Conservation (phyloP, 2,113 vertebrate species). For the Alosa alosa region DNA sequence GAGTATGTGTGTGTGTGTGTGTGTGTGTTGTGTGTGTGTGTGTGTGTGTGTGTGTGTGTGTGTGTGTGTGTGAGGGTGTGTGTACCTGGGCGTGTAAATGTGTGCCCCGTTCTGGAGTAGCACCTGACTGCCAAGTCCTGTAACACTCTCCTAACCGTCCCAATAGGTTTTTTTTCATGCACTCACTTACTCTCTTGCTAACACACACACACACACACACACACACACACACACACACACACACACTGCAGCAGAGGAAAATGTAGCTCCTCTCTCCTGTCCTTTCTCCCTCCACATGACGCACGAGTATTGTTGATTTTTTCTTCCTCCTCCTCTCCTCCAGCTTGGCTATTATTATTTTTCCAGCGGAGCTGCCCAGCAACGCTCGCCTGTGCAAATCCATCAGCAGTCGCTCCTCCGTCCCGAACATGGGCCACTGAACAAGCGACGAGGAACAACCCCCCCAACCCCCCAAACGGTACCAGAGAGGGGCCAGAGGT, state of each 20-base stretch:
- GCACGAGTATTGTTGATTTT: too few species aligned
- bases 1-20: slow-evolving; percentile 4
- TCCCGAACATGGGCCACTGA: not conserved
- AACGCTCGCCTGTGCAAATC: not conserved
- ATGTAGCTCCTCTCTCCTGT: not conserved
- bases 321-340: too few species aligned
- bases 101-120: not conserved
- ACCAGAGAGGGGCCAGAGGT: not conserved
- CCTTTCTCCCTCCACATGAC: not conserved
- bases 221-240: slow-evolving; percentile 22
- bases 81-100: not conserved
- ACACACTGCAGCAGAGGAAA: slow-evolving; percentile 14
- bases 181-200: slow-evolving; percentile 20
- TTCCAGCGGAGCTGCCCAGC: not conserved
- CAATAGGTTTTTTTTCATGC: not conserved
- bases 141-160: not conserved
- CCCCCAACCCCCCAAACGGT: not conserved
- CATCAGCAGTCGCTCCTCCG: not conserved
- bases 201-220: slow-evolving; percentile 20
- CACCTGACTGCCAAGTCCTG: not conserved
- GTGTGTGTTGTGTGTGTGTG: slow-evolving; percentile 21
- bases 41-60: not conserved
- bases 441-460: not conserved
- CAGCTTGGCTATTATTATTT: not conserved
- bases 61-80: not conserved